Conservation (phyloP, 2,888 invertebrate genomes). For the Amiota mariae region DNA sequence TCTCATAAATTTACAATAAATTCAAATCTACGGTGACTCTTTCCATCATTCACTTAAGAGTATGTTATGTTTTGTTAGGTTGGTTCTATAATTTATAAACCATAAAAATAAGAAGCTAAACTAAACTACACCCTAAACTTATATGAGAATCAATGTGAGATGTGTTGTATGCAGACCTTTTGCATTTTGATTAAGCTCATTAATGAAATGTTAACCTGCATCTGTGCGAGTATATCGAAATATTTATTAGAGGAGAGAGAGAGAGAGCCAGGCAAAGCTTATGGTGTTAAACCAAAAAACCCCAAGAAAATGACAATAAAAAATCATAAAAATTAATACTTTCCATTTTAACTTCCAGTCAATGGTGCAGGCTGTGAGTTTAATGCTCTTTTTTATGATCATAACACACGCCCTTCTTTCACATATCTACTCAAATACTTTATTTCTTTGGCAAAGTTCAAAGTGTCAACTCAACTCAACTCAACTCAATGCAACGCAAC, state of each 20-base stretch:
- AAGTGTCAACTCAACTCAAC: not conserved
- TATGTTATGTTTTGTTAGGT: no score
- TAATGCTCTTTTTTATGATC: not conserved
- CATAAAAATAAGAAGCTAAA: no score
- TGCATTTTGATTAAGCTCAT: slow-evolving; percentile 64
- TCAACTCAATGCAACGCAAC: not conserved
- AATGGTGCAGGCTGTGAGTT: not conserved
- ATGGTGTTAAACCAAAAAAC: not conserved
- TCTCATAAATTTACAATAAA: no score
- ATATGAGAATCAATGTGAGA: no score
- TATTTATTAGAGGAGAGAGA: not conserved
- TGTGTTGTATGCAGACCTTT: not conserved
- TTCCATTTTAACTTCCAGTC: slow-evolving; percentile 6
- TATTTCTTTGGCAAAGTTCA: not conserved
- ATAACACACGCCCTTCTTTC: slow-evolving; percentile 11
- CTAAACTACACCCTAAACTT: no score
- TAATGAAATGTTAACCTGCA: slow-evolving; percentile 68
- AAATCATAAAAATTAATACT: slow-evolving; percentile 28
- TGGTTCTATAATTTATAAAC: no score
- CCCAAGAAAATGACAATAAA: slow-evolving; percentile 1
- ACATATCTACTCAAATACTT: not conserved
- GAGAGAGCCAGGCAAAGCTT: not conserved
- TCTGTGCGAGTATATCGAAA: slow-evolving; percentile 32
- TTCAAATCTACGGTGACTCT: no score
- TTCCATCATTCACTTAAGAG: not conserved